phyloP scores from a whole-genome alignment of 2,797 vertebrate species.

The Bradypodion pumilum region DNA sequence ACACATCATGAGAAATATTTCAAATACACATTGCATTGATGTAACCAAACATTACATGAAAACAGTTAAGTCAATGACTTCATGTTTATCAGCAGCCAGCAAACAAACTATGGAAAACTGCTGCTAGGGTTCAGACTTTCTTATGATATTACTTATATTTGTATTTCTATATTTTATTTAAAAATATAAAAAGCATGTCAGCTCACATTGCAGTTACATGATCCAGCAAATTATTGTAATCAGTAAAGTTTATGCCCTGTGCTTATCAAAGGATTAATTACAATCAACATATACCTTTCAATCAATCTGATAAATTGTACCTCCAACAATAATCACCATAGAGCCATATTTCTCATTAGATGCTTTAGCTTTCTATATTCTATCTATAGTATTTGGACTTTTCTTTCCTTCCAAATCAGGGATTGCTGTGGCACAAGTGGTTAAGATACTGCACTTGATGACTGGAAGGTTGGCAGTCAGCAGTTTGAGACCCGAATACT shows the following conservation, averaged over 20 bases:
- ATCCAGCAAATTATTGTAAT: not conserved
- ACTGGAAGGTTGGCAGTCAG: no score
- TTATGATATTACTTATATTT: not conserved
- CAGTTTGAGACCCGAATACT: no score
- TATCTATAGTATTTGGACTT: slow-evolving; percentile 48
- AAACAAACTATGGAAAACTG: not conserved
- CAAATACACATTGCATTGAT: not conserved
- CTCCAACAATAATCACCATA: no score
- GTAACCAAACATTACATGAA: not conserved
- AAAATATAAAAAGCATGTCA: not conserved
- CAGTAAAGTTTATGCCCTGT: not conserved
- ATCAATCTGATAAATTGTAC: not conserved
- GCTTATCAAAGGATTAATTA: not conserved
- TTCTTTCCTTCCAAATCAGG: no score
- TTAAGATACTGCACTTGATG: no score
- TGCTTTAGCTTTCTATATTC: slow-evolving; percentile 9
- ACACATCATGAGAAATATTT: no score
- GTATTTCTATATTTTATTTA: not conserved
- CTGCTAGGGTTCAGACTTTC: not conserved
- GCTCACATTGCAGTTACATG: not conserved
- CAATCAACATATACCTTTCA: not conserved
- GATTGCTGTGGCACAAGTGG: no score
- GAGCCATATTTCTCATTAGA: not conserved
- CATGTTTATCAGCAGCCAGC: not conserved
- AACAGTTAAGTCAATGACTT: not conserved